Conservation (phyloP, 2,888 invertebrate genomes). For the Didymodactylos carnosus region DNA sequence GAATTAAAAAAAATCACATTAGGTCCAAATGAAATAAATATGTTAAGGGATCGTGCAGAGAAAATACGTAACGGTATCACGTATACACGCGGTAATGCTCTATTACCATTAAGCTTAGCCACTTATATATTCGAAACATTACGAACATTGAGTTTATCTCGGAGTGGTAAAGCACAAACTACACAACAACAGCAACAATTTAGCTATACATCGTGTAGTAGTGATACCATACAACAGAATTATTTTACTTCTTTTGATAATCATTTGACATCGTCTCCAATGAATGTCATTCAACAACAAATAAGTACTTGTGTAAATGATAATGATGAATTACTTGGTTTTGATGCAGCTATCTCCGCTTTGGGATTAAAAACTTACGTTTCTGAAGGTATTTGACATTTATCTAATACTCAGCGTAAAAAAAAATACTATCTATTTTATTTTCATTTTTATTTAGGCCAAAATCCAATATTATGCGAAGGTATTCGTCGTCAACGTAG, state of each 20-base stretch:
- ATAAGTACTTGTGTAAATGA: too few species aligned
- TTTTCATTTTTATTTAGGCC: slow-evolving; percentile 59
- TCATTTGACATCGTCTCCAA: not conserved
- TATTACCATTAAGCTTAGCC: slow-evolving; percentile 74
- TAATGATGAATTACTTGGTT: slow-evolving; percentile 78
- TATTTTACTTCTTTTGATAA: too few species aligned
- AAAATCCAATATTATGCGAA: slow-evolving; percentile 86
- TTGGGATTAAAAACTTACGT: slow-evolving; percentile 35
- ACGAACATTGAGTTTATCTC: not conserved
- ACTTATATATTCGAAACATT: slow-evolving; percentile 86
- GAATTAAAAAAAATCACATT: slow-evolving; percentile 1
- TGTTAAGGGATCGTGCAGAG: slow-evolving; percentile 86
- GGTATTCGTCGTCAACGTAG: slow-evolving; percentile 75
- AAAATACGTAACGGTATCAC: slow-evolving; percentile 61
- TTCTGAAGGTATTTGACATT: not conserved
- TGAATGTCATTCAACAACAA: too few species aligned
- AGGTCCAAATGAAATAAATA: slow-evolving; percentile 44
- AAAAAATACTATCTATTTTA: too few species aligned
- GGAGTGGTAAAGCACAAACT: too few species aligned
- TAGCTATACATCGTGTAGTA: not conserved
- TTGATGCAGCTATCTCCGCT: slow-evolving; percentile 84
- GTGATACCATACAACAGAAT: not conserved
- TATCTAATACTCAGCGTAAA: too few species aligned
- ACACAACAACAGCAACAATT: too few species aligned
- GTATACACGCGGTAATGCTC: slow-evolving; percentile 63